Evolutionary conservation across 1,140 invertebrate species (phyloP).

Genomic region (Diabrotica undecimpunctata): DNA sequence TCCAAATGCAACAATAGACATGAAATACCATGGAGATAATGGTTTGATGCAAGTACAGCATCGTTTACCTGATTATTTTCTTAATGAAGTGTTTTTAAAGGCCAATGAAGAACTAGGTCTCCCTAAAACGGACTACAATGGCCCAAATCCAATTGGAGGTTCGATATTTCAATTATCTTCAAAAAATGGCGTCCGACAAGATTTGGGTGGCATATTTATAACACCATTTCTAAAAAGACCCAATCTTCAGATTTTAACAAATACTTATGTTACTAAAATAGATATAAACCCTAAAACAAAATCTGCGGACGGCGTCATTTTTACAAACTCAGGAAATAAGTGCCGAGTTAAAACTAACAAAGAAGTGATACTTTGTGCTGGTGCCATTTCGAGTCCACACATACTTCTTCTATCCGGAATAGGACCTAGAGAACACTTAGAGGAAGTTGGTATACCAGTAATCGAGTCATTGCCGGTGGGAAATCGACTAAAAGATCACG

Average conservation of each 20-base stretch:
- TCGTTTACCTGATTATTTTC: neutral
- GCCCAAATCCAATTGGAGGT: conserved; percentile 45
- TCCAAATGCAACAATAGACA: conserved; percentile 10
- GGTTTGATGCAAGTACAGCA: conserved; percentile 19
- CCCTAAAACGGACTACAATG: conserved; percentile 52
- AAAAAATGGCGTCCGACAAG: conserved; percentile 53
- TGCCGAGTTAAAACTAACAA: conserved; percentile 48
- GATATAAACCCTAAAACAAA: conserved; percentile 56
- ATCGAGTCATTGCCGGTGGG: conserved; percentile 69
- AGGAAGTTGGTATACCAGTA: conserved; percentile 59
- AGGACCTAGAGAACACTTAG: conserved; percentile 68
- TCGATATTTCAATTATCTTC: conserved; percentile 49
- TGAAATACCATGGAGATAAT: conserved; percentile 13
- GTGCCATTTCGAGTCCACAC: conserved; percentile 69
- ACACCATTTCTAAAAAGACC: conserved; percentile 47
- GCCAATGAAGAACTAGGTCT: conserved; percentile 55
- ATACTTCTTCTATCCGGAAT: conserved; percentile 81
- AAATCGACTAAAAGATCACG: conserved; percentile 53
- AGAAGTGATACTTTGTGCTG: conserved; percentile 73
- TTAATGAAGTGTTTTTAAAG: conserved; percentile 53
- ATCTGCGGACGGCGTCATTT: conserved; percentile 59
- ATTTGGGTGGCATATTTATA: conserved; percentile 56
- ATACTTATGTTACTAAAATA: conserved; percentile 49
- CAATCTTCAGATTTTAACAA: conserved; percentile 53
- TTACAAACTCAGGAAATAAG: conserved; percentile 44